phyloP scores from a whole-genome alignment of 2,888 invertebrate species.

The Bugula neritina region DNA sequence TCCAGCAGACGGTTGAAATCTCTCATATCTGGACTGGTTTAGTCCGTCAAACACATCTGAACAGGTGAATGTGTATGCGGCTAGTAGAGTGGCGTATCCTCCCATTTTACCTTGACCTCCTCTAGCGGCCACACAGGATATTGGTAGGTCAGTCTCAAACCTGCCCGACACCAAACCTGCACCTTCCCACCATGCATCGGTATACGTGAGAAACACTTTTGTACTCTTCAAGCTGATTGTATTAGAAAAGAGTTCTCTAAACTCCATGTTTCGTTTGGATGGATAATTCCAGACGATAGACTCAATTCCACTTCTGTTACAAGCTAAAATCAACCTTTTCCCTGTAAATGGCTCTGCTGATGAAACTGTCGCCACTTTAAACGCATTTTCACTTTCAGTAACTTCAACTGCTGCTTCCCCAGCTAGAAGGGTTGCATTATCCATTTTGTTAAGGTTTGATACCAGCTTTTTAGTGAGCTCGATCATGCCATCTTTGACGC shows the following conservation, averaged over 20 bases:
- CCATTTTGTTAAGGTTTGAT: neutral
- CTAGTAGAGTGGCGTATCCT: neutral
- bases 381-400: neutral
- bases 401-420: neutral
- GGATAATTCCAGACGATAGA: neutral
- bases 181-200: neutral
- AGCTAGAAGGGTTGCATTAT: neutral
- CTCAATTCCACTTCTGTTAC: neutral
- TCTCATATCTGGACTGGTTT: neutral
- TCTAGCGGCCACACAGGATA: too few species aligned
- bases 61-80: neutral
- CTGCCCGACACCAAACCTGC: neutral
- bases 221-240: neutral
- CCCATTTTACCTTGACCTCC: neutral
- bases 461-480: neutral
- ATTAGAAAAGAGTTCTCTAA: neutral
- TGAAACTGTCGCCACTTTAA: neutral
- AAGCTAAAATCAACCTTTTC: slow-evolving; percentile 1
- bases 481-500: neutral
- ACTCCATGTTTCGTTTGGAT: neutral
- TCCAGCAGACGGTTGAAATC: neutral
- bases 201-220: slow-evolving; percentile 18
- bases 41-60: neutral
- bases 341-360: neutral
- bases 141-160: slow-evolving; percentile 1